Evolutionary conservation across 2,797 vertebrate genomes (phyloP).

Genomic region (Xyrichtys novacula): DNA sequence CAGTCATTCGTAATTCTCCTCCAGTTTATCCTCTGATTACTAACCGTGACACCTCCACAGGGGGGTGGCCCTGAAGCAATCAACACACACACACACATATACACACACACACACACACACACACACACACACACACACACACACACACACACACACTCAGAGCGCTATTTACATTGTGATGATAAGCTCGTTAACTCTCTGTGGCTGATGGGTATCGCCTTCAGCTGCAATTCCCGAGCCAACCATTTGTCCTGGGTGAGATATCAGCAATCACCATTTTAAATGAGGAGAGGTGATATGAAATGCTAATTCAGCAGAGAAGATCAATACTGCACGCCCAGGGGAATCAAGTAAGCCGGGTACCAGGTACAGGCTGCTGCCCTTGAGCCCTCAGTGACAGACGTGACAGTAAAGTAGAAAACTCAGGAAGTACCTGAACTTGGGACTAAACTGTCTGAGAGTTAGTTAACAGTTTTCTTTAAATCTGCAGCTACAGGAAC

Average conservation of each 20-base stretch:
- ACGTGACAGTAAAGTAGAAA: slow-evolving; percentile 14
- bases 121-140: slow-evolving; percentile 48
- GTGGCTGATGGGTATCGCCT: slow-evolving; percentile 78
- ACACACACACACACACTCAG: slow-evolving; percentile 26
- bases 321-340: slow-evolving; percentile 75
- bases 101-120: no score
- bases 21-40: slow-evolving; percentile 71
- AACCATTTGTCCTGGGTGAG: slow-evolving; percentile 73
- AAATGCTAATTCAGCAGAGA: slow-evolving; percentile 81
- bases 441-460: neutral
- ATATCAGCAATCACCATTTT: slow-evolving; percentile 83
- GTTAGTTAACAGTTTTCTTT: no score
- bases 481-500: no score
- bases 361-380: slow-evolving; percentile 40
- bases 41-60: slow-evolving; percentile 55
- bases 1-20: slow-evolving; percentile 63
- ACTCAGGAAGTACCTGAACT: neutral
- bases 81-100: slow-evolving; percentile 56
- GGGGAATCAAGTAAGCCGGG: slow-evolving; percentile 49
- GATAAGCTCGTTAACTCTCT: slow-evolving; percentile 81
- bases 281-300: slow-evolving; percentile 79
- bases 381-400: slow-evolving; percentile 57
- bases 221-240: slow-evolving; percentile 71
- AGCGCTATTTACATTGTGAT: slow-evolving; percentile 78
- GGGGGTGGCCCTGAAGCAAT: slow-evolving; percentile 57